Conservation (phyloP, 2,888 invertebrate genomes). For the Tolmerus cingulatus region DNA sequence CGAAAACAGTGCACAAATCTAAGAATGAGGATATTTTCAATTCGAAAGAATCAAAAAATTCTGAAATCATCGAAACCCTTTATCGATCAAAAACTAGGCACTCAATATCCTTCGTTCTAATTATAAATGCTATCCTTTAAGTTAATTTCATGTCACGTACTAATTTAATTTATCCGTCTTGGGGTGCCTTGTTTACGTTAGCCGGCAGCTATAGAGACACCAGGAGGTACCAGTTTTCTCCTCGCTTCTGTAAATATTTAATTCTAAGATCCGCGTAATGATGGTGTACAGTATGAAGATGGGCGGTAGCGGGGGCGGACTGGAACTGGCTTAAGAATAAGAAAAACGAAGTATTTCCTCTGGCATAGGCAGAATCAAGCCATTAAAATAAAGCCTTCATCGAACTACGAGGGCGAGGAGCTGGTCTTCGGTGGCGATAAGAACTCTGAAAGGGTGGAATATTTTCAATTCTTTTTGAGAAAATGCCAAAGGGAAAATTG, state of each 20-base stretch:
- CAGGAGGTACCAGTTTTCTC: background rate
- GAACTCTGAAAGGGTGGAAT: background rate
- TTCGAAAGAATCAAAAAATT: background rate
- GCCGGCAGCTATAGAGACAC: background rate
- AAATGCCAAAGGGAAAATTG: background rate
- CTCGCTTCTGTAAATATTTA: conserved; percentile 13
- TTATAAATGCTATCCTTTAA: conserved; percentile 14
- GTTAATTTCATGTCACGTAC: conserved; percentile 17
- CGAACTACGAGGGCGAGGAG: background rate
- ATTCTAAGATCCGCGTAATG: conserved; percentile 20
- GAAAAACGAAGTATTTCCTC: background rate
- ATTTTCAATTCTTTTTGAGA: background rate
- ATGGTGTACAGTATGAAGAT: background rate
- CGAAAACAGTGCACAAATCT: background rate
- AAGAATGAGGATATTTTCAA: background rate
- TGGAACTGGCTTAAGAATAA: background rate
- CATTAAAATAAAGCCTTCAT: background rate
- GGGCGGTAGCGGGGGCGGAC: too few species aligned
- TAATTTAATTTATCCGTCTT: conserved; percentile 9
- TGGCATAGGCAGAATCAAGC: background rate
- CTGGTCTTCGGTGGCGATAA: background rate
- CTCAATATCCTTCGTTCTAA: background rate
- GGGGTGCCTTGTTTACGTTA: conserved; percentile 6
- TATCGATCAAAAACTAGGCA: background rate
- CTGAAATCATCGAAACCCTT: background rate